phyloP scores from a whole-genome alignment of 23 tunicate genomes.

The Phallusia fumigata region DNA sequence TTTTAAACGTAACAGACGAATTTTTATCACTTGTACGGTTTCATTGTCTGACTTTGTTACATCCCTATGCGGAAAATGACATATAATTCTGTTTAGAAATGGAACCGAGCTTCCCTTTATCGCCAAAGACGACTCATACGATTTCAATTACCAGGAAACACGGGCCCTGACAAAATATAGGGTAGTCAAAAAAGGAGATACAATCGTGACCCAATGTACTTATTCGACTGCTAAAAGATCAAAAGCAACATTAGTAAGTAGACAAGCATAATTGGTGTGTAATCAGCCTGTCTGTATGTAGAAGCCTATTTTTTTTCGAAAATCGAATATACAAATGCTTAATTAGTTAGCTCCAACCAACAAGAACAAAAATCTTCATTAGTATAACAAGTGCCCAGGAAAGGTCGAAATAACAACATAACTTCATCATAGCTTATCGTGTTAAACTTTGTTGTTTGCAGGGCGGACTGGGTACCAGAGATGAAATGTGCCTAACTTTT shows the following conservation, averaged over 20 bases:
- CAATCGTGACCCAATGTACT: conserved; percentile 24
- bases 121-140: conserved; percentile 42
- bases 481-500: conserved; percentile 41
- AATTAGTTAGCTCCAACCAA: no score
- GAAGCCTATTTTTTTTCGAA: neutral
- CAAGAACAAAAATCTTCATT: neutral
- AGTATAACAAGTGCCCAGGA: neutral
- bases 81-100: conserved; percentile 24
- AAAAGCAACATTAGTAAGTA: neutral
- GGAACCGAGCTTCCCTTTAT: conserved; percentile 50
- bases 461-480: conserved; percentile 22
- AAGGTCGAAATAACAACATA: neutral
- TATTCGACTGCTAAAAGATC: conserved; percentile 19
- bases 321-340: neutral
- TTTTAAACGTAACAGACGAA: no score
- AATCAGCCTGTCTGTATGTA: neutral
- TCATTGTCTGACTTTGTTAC: no score
- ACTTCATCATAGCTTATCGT: neutral
- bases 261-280: neutral
- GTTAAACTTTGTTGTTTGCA: neutral
- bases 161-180: conserved; percentile 10
- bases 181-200: conserved; percentile 33
- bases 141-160: conserved; percentile 56
- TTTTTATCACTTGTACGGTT: no score
- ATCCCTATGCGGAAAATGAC: conserved; percentile 7